Conservation (phyloP, 2,888 invertebrate species). For the Lydus trimaculatus region DNA sequence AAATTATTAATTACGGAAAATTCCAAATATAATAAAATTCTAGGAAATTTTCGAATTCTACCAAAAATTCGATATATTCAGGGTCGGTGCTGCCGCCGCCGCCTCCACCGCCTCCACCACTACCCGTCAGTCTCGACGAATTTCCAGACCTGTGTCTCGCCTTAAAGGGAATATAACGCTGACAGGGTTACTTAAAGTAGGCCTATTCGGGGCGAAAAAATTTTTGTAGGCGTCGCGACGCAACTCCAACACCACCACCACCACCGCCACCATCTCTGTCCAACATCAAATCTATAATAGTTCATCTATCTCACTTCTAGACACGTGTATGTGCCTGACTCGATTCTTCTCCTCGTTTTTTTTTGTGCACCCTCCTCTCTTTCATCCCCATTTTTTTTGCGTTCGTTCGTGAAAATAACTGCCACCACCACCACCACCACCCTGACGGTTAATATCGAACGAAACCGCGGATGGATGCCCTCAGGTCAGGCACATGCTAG, state of each 20-base stretch:
- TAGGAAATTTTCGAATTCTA: not conserved
- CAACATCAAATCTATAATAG: not conserved
- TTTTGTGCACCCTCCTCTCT: not conserved
- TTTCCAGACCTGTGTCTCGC: conserved; percentile 40
- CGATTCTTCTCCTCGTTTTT: not conserved
- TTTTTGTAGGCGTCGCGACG: conserved; percentile 20
- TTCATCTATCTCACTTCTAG: not conserved
- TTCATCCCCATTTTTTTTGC: not conserved
- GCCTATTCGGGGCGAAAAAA: conserved; percentile 32
- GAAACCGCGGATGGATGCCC: conserved; percentile 9
- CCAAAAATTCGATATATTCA: not conserved
- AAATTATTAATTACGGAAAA: not conserved
- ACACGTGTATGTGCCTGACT: not conserved
- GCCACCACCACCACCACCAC: conserved; percentile 1
- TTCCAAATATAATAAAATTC: not conserved
- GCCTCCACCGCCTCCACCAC: not conserved
- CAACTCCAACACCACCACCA: too few relatives aligned
- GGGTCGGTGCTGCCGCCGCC: not conserved
- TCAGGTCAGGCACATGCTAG: conserved; percentile 6
- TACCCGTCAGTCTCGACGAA: conserved; percentile 27
- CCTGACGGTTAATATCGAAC: not conserved
- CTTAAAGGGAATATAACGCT: conserved; percentile 42
- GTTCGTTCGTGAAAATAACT: not conserved
- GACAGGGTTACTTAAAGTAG: conserved; percentile 41
- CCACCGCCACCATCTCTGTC: not conserved